These are phyloP conservation scores for Aphaenogaster rudis DNA, from an alignment of 1,140 invertebrate species.

Conservation along the genomic window DNA sequence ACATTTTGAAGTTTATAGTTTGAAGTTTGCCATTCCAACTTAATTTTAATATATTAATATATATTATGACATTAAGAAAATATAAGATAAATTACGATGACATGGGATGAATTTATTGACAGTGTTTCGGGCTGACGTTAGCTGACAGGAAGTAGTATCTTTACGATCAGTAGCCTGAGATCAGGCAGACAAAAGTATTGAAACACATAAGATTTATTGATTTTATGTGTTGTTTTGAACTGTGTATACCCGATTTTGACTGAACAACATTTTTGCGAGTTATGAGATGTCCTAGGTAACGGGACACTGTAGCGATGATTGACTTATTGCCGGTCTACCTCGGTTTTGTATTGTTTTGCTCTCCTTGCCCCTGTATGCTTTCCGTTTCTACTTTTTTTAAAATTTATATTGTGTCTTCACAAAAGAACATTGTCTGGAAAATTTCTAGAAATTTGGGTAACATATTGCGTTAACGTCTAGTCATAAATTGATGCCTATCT, in stretches of 20 bases:
- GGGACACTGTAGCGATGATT: neutral
- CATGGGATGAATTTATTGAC: neutral
- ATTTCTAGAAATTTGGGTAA: neutral
- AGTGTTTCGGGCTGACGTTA: neutral
- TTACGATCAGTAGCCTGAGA: neutral
- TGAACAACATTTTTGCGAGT: neutral
- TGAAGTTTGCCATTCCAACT: neutral
- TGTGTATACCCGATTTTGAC: neutral
- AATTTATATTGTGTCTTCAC: neutral
- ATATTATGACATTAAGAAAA: conserved; percentile 9
- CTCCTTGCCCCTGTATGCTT: neutral
- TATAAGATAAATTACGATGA: neutral
- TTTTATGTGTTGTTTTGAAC: neutral
- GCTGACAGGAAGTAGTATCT: neutral
- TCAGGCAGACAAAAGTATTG: neutral
- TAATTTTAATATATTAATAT: neutral
- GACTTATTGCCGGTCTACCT: neutral
- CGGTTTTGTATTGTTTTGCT: neutral
- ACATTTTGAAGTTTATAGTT: neutral
- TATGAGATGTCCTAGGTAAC: neutral
- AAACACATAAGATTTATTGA: conserved; percentile 9
- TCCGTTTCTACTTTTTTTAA: no score
- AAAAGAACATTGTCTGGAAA: neutral
- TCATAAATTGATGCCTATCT: neutral
- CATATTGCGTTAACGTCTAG: conserved; percentile 42